Evolutionary conservation across 2,797 vertebrate species (phyloP), one percentile per base, ranked within the genome.

Genomic region (Masticophis lateralis): DNA sequence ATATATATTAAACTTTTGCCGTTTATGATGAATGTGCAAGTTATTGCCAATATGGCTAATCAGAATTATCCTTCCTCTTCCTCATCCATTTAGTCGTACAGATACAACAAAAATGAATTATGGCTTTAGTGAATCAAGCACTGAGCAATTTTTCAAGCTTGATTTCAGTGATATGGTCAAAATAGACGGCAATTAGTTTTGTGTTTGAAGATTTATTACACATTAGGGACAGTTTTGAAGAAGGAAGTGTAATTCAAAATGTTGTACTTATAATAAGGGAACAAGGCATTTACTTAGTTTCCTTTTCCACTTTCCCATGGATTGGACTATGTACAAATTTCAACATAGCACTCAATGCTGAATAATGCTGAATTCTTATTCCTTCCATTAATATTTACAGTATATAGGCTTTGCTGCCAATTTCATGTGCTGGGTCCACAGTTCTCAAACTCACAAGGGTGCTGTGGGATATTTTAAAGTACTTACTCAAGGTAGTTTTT

Each of bases 41-140:
- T 94, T 92, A 94, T 89, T 87, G 87, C 79, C 83, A 96, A 95
- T 91, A 90, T 88, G 94, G 93, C 91, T 90, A 93, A 91, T 90
- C 88, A 93, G 91, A 94, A 95, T 43, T 47, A 37, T 25, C 47
- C 20, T 22, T 79, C 37, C 20, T 79, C 74, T 79, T 79, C 74
- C 37, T 79, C 37, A 25, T 43, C 37, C 74, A 79, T 47, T 79
- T 79, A 47, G 53, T n/a, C 61, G 91, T 86, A 43, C 0, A 0
- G 86, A 79, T 89, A 91, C 90, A 95, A 96, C 92, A 28, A 47
- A 10, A 28, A 47, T 63, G 93, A 95, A 95, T 61, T 92, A 56
- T 91, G 69, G 56, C 93, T 96, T 92, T 55, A 93, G 94, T 91
- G 91, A 93, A 27, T 66, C 32, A 95, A 79, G 61, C 7, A 63